A percentile compares a stretch with the other conserved stretches of the same genome.
phyloP scores from a whole-genome alignment of 2,888 invertebrate species.

The Raillietiella orientalis region DNA sequence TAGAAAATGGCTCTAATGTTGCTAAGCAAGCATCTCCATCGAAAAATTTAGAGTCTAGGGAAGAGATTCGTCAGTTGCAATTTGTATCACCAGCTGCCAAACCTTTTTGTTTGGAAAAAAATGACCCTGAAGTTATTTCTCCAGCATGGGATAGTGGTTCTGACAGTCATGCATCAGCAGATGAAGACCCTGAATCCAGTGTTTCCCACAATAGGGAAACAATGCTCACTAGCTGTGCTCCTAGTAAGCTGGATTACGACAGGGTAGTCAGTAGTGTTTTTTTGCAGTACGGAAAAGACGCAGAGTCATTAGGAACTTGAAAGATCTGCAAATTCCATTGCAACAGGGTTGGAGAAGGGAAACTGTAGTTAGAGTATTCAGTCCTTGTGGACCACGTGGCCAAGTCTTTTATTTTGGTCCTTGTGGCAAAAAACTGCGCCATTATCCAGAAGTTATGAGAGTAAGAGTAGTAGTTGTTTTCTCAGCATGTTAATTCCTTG shows the following conservation, averaged over 20 bases:
- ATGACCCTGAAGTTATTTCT: too few relatives aligned
- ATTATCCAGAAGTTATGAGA: slow-evolving; percentile 23
- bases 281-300: slow-evolving; percentile 14
- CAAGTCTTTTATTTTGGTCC: slow-evolving; percentile 61
- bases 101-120: too few relatives aligned
- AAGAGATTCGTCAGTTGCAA: too few relatives aligned
- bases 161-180: too few relatives aligned
- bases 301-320: slow-evolving; percentile 19
- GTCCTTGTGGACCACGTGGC: slow-evolving; percentile 58
- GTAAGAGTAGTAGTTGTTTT: slow-evolving; percentile 12
- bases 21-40: not conserved
- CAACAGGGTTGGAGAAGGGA: slow-evolving; percentile 68
- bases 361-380: slow-evolving; percentile 56
- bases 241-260: too few relatives aligned
- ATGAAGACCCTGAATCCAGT: too few relatives aligned
- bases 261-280: too few relatives aligned
- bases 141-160: too few relatives aligned
- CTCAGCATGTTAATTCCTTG: slow-evolving; percentile 8
- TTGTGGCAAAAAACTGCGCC: slow-evolving; percentile 24
- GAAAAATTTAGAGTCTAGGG: not conserved
- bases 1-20: slow-evolving; percentile 1
- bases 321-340: slow-evolving; percentile 26
- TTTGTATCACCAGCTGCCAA: too few relatives aligned
- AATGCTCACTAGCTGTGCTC: too few relatives aligned
- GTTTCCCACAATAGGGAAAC: too few relatives aligned